These are phyloP conservation scores for Aldabrachelys gigantea DNA, from an alignment of 2,113 vertebrate species.

Conservation along the genomic window DNA sequence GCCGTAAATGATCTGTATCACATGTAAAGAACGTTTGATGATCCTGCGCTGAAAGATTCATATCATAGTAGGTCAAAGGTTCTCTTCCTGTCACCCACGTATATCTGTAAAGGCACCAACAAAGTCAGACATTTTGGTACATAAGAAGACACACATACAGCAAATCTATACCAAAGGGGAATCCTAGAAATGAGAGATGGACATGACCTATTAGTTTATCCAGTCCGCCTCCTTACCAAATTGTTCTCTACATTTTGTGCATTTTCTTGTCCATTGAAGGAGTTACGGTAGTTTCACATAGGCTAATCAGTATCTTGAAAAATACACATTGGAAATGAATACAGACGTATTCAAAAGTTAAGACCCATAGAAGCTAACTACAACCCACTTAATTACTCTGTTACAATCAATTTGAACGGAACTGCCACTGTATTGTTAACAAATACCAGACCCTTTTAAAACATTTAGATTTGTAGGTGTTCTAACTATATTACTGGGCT, in stretches of 20 bases:
- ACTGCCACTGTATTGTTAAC: conserved; percentile 12
- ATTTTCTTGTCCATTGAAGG: neutral
- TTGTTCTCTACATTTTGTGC: neutral
- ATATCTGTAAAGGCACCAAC: conserved; percentile 81
- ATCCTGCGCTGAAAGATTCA: conserved; percentile 98
- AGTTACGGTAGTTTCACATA: neutral
- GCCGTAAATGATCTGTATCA: conserved; percentile 95
- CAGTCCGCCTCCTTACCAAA: neutral
- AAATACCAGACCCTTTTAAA: neutral
- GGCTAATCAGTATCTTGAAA: neutral
- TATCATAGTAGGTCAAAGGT: conserved; percentile 98
- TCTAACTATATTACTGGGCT: neutral
- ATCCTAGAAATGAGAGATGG: neutral
- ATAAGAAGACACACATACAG: neutral
- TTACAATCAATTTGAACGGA: conserved; percentile 23
- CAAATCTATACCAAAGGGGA: neutral
- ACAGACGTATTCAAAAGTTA: neutral
- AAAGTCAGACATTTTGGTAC: conserved; percentile 26
- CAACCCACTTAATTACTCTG: neutral
- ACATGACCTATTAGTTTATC: neutral
- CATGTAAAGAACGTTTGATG: conserved; percentile 99
- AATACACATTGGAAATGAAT: neutral
- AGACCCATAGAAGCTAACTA: neutral
- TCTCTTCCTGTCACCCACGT: conserved; percentile 98
- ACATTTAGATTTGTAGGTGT: neutral